phyloP scores from a whole-genome alignment of 2,888 invertebrate species.

The Eilema griseolum region DNA sequence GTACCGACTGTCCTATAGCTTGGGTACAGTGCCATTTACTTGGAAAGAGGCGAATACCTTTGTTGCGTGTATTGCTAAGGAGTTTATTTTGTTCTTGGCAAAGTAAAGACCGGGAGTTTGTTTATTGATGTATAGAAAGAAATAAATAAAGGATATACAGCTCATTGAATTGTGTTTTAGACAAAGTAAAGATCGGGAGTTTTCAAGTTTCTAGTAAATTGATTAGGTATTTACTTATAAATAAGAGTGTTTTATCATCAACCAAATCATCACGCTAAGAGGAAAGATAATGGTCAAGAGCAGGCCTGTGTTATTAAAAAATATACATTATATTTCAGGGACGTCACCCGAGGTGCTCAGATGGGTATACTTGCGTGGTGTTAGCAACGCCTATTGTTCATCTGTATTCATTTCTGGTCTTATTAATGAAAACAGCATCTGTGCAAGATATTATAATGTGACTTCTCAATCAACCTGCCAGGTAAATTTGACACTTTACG shows the following conservation, averaged over 20 bases:
- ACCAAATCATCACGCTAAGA: background rate
- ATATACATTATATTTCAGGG: conserved; percentile 51
- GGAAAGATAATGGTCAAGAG: background rate
- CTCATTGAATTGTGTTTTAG: too few species aligned
- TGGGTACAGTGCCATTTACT: too few species aligned
- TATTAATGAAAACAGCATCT: conserved; percentile 67
- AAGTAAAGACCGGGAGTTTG: too few species aligned
- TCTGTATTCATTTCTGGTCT: conserved; percentile 56
- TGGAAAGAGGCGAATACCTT: too few species aligned
- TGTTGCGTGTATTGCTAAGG: too few species aligned
- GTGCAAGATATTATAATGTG: conserved; percentile 75
- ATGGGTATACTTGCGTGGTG: conserved; percentile 74
- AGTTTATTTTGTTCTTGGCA: too few species aligned
- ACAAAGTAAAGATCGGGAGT: too few species aligned
- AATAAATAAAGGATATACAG: too few species aligned
- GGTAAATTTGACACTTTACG: conserved; percentile 49
- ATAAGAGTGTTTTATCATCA: background rate
- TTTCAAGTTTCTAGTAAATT: too few species aligned
- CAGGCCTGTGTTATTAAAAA: background rate
- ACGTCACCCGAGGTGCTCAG: conserved; percentile 60
- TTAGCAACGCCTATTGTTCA: conserved; percentile 65
- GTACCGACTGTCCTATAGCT: too few species aligned
- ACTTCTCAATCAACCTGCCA: conserved; percentile 80
- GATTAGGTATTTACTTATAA: too few species aligned
- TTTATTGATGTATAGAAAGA: too few species aligned